Evolutionary conservation across 2,888 invertebrate genomes (phyloP).

Genomic region (Tetragnatha montana): DNA sequence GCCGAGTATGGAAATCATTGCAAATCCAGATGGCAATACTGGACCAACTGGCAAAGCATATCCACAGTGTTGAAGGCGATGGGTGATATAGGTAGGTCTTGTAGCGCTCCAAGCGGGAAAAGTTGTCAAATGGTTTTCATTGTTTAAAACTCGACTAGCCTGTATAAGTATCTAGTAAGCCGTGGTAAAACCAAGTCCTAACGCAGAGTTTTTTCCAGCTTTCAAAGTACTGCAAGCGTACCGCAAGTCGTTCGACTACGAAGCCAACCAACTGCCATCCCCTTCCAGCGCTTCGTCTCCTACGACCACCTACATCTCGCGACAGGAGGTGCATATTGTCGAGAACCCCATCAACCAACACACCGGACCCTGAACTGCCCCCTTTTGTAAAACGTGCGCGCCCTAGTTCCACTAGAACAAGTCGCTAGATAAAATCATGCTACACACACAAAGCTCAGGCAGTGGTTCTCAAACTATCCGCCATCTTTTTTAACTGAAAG

Average conservation of each 20-base stretch:
- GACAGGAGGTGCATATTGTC: slow-evolving; percentile 72
- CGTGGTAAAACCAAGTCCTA: too few species aligned
- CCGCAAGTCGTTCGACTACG: slow-evolving; percentile 56
- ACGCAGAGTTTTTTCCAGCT: slow-evolving; percentile 22
- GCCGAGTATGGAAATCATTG: too few species aligned
- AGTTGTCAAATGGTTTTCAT: too few species aligned
- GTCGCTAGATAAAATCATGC: slow-evolving; percentile 49
- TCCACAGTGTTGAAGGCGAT: too few species aligned
- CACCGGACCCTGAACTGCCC: slow-evolving; percentile 57
- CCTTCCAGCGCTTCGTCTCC: slow-evolving; percentile 29
- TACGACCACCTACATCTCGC: slow-evolving; percentile 54
- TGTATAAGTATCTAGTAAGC: too few species aligned
- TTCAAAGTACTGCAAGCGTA: slow-evolving; percentile 69
- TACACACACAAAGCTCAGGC: neutral
- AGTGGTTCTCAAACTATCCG: too few species aligned
- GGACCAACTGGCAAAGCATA: too few species aligned
- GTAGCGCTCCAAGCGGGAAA: too few species aligned
- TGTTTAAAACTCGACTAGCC: too few species aligned
- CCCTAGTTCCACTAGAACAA: slow-evolving; percentile 58
- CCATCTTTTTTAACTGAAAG: too few species aligned
- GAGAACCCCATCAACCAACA: slow-evolving; percentile 72
- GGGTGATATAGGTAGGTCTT: too few species aligned
- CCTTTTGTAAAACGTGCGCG: slow-evolving; percentile 56
- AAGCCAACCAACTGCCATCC: slow-evolving; percentile 59
- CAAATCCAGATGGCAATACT: too few species aligned